A percentile compares a stretch with the other conserved stretches of the same genome.
These are phyloP conservation scores for Cecidostiba fungosa DNA, from an alignment of 2,888 invertebrate species.

Conservation along the genomic window DNA sequence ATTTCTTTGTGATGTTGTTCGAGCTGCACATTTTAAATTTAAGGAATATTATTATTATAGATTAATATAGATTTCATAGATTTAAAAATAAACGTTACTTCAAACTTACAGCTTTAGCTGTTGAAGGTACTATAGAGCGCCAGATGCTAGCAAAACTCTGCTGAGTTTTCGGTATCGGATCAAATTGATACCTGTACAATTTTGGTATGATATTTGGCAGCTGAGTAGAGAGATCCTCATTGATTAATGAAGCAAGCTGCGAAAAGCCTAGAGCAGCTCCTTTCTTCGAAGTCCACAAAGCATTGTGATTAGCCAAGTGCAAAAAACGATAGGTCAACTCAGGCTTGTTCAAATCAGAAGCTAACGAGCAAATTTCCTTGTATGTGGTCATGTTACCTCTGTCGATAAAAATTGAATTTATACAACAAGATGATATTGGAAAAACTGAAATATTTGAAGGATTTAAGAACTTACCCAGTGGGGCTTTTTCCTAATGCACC, in stretches of 20 bases:
- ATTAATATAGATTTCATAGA: not conserved
- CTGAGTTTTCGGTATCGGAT: constrained; percentile 95
- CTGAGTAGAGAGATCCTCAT: constrained; percentile 87
- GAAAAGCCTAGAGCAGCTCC: constrained; percentile 97
- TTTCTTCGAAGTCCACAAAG: constrained; percentile 96
- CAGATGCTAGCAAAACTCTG: constrained; percentile 97
- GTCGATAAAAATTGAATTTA: constrained; percentile 66
- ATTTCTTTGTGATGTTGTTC: constrained; percentile 92
- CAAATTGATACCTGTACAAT: constrained; percentile 93
- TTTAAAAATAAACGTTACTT: not conserved
- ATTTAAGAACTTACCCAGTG: constrained; percentile 85
- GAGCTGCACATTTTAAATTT: constrained; percentile 82
- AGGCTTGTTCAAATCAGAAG: constrained; percentile 96
- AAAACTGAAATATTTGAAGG: not conserved
- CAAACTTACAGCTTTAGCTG: constrained; percentile 88
- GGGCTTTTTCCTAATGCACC: constrained; percentile 93
- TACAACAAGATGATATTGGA: not conserved
- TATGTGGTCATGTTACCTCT: constrained; percentile 95
- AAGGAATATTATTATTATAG: constrained; percentile 36
- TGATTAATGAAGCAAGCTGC: constrained; percentile 85
- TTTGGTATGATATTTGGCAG: constrained; percentile 93
- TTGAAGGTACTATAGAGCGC: constrained; percentile 93
- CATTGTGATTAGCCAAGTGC: constrained; percentile 96
- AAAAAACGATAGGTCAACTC: constrained; percentile 97
- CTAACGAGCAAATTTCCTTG: constrained; percentile 95